These are phyloP conservation scores for Syritta pipiens DNA, from an alignment of 2,888 invertebrate species.

Conservation along the genomic window DNA sequence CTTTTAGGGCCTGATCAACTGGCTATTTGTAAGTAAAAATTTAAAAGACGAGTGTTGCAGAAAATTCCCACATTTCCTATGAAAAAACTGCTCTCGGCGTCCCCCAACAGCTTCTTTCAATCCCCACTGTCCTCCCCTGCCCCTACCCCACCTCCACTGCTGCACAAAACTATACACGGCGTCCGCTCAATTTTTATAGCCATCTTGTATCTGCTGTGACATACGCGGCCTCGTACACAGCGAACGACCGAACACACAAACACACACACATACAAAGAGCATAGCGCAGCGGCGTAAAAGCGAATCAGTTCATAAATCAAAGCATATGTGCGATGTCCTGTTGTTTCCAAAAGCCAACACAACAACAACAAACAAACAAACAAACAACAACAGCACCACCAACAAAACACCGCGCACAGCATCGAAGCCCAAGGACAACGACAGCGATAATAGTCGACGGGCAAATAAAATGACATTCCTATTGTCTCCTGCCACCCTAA, in stretches of 20 bases:
- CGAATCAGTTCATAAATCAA: constrained; percentile 43
- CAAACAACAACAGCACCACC: constrained; percentile 8
- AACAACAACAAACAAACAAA: constrained; percentile 34
- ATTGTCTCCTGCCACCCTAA: constrained; percentile 32
- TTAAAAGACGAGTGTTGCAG: no score
- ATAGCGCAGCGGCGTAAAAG: neutral
- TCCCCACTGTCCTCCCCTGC: constrained; percentile 1
- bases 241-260: no score
- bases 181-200: constrained; percentile 12
- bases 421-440: constrained; percentile 48
- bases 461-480: constrained; percentile 63
- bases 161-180: neutral
- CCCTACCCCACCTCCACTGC: neutral
- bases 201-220: constrained; percentile 17
- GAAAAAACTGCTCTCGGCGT: no score
- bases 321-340: constrained; percentile 36
- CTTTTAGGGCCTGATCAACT: no score
- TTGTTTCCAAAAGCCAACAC: no score
- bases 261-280: neutral
- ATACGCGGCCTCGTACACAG: neutral
- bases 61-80: no score
- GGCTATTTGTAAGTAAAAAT: no score
- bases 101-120: no score
- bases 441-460: constrained; percentile 58
- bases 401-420: no score